A percentile compares a stretch with the other conserved stretches of the same genome.
These are phyloP conservation scores for Coecobrya sp. DNA, from an alignment of 2,888 invertebrate genomes.

Conservation along the genomic window DNA sequence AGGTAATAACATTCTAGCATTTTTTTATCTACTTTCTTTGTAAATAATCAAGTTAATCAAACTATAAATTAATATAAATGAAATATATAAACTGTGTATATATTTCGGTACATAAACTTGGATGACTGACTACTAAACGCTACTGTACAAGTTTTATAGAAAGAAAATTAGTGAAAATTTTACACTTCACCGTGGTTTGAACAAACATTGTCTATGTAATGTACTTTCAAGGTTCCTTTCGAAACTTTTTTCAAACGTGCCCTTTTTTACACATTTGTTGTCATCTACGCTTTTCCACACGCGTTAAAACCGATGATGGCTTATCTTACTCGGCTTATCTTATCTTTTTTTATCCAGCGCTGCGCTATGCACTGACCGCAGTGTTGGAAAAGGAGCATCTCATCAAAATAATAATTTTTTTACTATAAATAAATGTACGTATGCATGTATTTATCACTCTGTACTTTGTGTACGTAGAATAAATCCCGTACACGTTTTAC, in stretches of 20 bases:
- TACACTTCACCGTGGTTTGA: slow-evolving; percentile 55
- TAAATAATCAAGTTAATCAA: not conserved
- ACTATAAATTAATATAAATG: slow-evolving; percentile 19
- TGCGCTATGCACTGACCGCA: not conserved
- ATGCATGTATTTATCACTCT: slow-evolving; percentile 38
- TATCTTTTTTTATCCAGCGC: not conserved
- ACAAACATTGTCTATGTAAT: slow-evolving; percentile 21
- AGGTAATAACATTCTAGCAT: not conserved
- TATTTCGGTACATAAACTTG: slow-evolving; percentile 65
- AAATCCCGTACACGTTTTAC: not conserved
- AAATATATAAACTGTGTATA: slow-evolving; percentile 10
- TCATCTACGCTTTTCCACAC: not conserved
- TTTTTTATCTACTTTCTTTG: not conserved
- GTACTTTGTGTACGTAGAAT: not conserved
- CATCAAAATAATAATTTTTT: not conserved
- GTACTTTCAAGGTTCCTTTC: not conserved
- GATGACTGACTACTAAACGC: slow-evolving; percentile 71
- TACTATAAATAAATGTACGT: not conserved
- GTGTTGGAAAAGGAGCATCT: not conserved
- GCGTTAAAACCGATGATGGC: too few species aligned
- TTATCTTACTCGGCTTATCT: not conserved
- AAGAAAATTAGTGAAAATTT: slow-evolving; percentile 44
- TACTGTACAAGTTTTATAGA: slow-evolving; percentile 58
- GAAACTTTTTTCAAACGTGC: not conserved
- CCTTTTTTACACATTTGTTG: not conserved